Evolutionary conservation across 2,797 vertebrate genomes (phyloP), one percentile per base, ranked within the genome.

Genomic region (Ctenochaetus hawaiiensis): DNA sequence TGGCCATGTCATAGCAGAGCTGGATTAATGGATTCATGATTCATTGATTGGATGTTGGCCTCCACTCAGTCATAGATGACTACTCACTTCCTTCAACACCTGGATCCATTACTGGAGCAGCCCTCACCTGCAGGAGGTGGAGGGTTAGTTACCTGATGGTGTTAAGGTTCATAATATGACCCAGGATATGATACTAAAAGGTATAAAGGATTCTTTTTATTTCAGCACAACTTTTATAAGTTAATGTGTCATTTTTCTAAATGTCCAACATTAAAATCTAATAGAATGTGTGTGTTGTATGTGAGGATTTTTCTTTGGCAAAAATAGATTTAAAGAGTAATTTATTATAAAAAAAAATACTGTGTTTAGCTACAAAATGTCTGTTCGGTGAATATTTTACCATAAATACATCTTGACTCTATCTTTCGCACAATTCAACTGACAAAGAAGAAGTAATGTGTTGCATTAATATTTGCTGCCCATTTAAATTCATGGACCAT

Each of bases 401-500:
- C 34, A 34, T 16, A 49, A 68, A 70, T 43, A 51, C 18, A 10
- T 12, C 37, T 9, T 2, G 53, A 53, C 37, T 59, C 37, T 14
- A n/a, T 53, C 20, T 61, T 57, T 18, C 39, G 22, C 43, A 69
- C 14, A 53, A 26, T 47, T 67, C 0, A 62, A 54, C 52, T 53
- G 26, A 34, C 43, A 58, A 58, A 47, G 30, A 37, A 6, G 2
- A 39, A 77, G 37, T 6, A n/a, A 44, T 48, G 44, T 57, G 23
- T 52, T 53, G 26, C 48, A 77, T 71, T 67, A 39, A 60, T 59
- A 77, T 77, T 73, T 78, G 49, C 67, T 30, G 17, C 20, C 65
- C 34, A 14, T 58, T 45, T 74, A 44, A 73, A 84, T 79, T 65
- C 60, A 82, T 39, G 45, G 71, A 69, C 23, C 77, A 47, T 78